A percentile compares a stretch with the other conserved stretches of the same genome.
Conservation (phyloP, 2,113 vertebrate species). For the Candoia aspera region DNA sequence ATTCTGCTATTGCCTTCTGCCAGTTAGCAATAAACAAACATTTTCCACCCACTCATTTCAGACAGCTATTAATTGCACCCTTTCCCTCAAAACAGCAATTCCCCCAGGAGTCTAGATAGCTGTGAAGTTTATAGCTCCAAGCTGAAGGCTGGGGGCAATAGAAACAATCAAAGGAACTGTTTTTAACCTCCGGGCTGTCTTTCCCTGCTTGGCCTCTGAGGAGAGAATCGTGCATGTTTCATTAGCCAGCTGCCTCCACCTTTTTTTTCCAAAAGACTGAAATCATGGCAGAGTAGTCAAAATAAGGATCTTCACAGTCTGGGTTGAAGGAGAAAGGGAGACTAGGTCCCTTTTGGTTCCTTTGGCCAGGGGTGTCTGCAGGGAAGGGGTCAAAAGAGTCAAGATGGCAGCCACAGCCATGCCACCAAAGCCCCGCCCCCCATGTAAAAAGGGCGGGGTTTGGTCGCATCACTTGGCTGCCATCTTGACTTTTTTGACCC, state of each 20-base stretch:
- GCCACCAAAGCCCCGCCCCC: not conserved
- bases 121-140: conserved; percentile 25
- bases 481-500: not conserved
- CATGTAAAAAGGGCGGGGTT: not conserved
- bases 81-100: not conserved
- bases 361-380: not conserved
- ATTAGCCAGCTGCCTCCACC: conserved; percentile 29
- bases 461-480: not conserved
- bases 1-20: not conserved
- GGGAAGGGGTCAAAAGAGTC: not conserved
- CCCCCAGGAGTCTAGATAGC: conserved; percentile 6
- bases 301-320: not conserved
- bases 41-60: not conserved
- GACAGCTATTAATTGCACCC: not conserved
- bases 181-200: conserved; percentile 27
- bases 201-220: conserved; percentile 16
- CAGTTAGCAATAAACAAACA: not conserved
- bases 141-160: conserved; percentile 16
- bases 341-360: fast-evolving
- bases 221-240: conserved; percentile 18
- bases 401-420: not conserved
- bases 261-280: not conserved
- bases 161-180: conserved; percentile 23
- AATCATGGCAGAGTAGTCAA: not conserved
- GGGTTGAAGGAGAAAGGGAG: no score